These are phyloP conservation scores for Bubalus kerabau DNA, from an alignment of 2,113 vertebrate species.

Conservation along the genomic window DNA sequence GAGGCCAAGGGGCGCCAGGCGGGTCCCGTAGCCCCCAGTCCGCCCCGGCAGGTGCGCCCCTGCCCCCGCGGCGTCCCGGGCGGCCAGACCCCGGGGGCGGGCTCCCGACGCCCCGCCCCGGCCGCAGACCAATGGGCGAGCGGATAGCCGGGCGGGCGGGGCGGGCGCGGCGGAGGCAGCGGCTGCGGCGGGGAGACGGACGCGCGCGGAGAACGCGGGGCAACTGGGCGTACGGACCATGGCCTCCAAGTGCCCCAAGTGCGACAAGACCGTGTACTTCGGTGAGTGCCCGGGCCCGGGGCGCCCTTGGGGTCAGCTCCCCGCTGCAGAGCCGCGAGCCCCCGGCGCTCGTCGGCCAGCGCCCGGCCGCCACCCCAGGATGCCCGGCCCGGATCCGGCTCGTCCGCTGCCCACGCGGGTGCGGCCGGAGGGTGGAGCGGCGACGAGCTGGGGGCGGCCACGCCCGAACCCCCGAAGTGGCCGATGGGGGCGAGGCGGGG, in stretches of 20 bases:
- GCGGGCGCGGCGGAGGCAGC: neutral
- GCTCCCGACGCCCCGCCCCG: slow-evolving; percentile 53
- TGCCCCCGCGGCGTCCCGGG: neutral
- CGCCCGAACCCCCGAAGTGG: neutral
- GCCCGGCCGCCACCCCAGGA: neutral
- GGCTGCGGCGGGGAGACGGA: neutral
- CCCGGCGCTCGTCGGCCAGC: neutral
- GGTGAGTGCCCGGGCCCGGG: slow-evolving; percentile 69
- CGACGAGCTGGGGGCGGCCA: neutral
- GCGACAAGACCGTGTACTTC: slow-evolving; percentile 96
- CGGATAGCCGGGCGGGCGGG: slow-evolving; percentile 42
- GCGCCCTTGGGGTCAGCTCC: neutral
- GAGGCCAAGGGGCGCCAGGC: neutral
- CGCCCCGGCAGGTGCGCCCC: slow-evolving; percentile 11
- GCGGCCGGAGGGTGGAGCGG: neutral
- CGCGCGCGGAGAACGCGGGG: neutral
- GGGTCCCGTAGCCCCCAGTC: neutral
- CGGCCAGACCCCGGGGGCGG: neutral
- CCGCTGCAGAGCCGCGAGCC: neutral
- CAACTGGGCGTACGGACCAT: slow-evolving; percentile 71
- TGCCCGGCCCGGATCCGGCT: neutral
- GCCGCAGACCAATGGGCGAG: slow-evolving; percentile 58
- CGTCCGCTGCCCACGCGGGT: neutral
- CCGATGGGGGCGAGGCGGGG: neutral
- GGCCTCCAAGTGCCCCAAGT: slow-evolving; percentile 96